phyloP scores from a whole-genome alignment of 2,113 vertebrate species.

The Bubalus kerabau region DNA sequence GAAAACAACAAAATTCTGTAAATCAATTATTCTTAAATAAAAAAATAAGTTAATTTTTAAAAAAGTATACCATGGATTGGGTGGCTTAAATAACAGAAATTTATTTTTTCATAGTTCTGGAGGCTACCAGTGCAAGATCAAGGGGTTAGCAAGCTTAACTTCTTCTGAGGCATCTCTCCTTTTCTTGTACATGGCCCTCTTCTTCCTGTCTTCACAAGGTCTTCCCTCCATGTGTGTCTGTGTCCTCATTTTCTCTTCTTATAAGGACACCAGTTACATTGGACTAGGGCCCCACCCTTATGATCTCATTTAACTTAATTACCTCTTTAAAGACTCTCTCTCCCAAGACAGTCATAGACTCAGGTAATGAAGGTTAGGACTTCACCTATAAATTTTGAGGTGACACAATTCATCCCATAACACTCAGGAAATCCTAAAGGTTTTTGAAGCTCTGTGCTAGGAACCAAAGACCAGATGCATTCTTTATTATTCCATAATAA shows the following conservation, averaged over 20 bases:
- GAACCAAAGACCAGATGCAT: neutral
- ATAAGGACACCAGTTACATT: neutral
- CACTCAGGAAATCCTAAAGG: neutral
- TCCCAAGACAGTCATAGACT: neutral
- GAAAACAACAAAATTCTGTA: neutral
- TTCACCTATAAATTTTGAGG: neutral
- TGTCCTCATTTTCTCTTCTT: neutral
- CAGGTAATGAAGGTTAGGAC: neutral
- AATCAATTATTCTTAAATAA: neutral
- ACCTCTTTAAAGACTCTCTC: neutral
- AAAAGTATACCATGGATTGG: neutral
- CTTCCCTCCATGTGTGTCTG: neutral
- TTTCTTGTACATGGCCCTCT: neutral
- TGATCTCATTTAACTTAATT: neutral
- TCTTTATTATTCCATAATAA: neutral
- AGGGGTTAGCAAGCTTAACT: neutral
- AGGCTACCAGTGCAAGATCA: neutral
- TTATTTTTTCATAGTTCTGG: neutral
- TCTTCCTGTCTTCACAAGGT: neutral
- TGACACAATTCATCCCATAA: neutral
- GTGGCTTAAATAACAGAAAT: neutral
- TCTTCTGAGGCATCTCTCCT: neutral
- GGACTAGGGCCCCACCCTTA: neutral
- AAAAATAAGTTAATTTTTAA: neutral
- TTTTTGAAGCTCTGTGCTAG: neutral